Evolutionary conservation across 2,113 vertebrate species (phyloP).

Genomic region (Chaetodon auriga): DNA sequence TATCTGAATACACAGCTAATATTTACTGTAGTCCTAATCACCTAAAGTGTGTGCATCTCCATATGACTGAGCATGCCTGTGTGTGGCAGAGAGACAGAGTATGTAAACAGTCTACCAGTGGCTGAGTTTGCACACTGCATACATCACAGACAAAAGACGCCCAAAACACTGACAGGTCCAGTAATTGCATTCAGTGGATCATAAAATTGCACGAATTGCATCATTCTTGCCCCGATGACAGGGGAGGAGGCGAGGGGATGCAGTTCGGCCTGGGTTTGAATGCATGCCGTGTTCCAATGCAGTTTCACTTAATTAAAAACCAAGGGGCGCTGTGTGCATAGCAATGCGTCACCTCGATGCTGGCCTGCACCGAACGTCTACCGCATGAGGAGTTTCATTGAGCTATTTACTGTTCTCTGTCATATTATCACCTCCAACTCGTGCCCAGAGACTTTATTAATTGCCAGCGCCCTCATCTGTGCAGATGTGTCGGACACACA

Average conservation of each 20-base stretch:
- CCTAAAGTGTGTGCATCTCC: slow-evolving; percentile 21
- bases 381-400: slow-evolving; percentile 22
- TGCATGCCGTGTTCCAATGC: slow-evolving; percentile 64
- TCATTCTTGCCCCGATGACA: slow-evolving; percentile 68
- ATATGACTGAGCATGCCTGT: slow-evolving; percentile 4
- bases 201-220: slow-evolving; percentile 77
- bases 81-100: slow-evolving; percentile 35
- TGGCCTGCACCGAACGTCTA: slow-evolving; percentile 23
- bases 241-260: slow-evolving; percentile 9
- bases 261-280: slow-evolving; percentile 52
- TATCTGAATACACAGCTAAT: slow-evolving; percentile 33
- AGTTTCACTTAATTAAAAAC: slow-evolving; percentile 77
- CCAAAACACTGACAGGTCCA: slow-evolving; percentile 70
- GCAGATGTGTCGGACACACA: slow-evolving; percentile 41
- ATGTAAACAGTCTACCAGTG: slow-evolving; percentile 28
- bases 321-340: slow-evolving; percentile 48
- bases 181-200: slow-evolving; percentile 78
- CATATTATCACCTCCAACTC: slow-evolving; percentile 27
- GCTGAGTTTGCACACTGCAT: slow-evolving; percentile 53
- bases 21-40: slow-evolving; percentile 35
- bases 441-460: slow-evolving; percentile 14
- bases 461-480: slow-evolving; percentile 31
- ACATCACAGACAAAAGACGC: slow-evolving; percentile 53
- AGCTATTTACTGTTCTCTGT: slow-evolving; percentile 35
- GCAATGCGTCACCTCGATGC: slow-evolving; percentile 50